Evolutionary conservation across 2,113 vertebrate species (phyloP).

Genomic region (Thamnaconus septentrionalis): DNA sequence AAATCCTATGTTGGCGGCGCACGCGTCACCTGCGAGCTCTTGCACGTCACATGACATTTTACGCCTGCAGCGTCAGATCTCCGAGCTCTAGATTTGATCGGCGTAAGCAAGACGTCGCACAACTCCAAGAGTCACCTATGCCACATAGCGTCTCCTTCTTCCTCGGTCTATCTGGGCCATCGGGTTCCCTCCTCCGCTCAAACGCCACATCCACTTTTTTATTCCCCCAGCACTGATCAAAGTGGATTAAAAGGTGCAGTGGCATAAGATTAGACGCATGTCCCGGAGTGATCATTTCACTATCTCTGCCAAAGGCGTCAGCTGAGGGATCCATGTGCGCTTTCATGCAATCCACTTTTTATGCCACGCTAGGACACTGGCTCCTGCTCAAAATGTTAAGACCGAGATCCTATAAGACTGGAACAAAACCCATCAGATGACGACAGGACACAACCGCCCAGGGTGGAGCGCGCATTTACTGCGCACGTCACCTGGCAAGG

Average conservation of each 20-base stretch:
- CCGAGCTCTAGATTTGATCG: neutral
- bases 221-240: slow-evolving; percentile 34
- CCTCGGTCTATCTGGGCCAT: slow-evolving; percentile 39
- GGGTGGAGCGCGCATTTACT: slow-evolving; percentile 5
- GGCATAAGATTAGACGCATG: slow-evolving; percentile 54
- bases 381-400: slow-evolving; percentile 2
- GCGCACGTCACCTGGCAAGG: neutral
- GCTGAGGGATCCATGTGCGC: neutral
- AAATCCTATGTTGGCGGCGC: neutral
- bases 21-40: neutral
- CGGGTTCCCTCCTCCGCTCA: slow-evolving; percentile 12
- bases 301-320: slow-evolving; percentile 20
- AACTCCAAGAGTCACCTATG: neutral
- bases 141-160: neutral
- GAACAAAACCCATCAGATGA: slow-evolving; percentile 9
- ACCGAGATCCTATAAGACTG: slow-evolving; percentile 23
- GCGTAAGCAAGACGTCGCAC: neutral
- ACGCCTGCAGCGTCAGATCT: neutral
- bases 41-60: neutral
- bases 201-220: slow-evolving; percentile 56
- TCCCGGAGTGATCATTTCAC: slow-evolving; percentile 47
- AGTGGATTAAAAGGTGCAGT: slow-evolving; percentile 58
- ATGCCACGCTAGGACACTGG: neutral
- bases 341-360: slow-evolving; percentile 12
- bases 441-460: neutral